Evolutionary conservation across 2,888 invertebrate genomes (phyloP).

Genomic region (Drosophila gaucha): DNA sequence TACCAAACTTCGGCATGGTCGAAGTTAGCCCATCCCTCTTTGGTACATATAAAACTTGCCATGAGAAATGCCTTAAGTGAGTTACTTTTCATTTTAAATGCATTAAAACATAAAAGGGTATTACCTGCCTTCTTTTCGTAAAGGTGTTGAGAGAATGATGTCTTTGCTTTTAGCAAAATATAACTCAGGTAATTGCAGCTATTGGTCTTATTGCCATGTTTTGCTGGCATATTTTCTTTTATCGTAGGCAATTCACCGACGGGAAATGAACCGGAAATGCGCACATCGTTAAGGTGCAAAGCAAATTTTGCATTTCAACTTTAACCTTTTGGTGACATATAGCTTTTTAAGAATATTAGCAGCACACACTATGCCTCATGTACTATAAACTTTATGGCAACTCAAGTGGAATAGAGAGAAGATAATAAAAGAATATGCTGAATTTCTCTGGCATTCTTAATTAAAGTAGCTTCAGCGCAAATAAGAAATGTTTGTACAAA

Average conservation of each 20-base stretch:
- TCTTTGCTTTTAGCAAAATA: not conserved
- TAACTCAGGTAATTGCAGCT: not conserved
- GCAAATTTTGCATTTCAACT: conserved; percentile 28
- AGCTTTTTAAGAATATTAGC: not conserved
- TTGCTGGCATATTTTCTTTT: conserved; percentile 33
- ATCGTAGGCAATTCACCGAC: conserved; percentile 43
- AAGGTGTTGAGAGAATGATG: no score
- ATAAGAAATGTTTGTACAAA: not conserved
- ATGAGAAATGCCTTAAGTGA: not conserved
- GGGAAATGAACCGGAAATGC: conserved; percentile 71
- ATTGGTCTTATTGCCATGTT: not conserved
- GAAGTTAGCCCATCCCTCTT: no score
- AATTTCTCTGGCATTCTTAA: not conserved
- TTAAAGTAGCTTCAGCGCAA: not conserved
- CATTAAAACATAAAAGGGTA: no score
- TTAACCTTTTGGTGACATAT: not conserved
- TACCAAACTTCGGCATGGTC: no score
- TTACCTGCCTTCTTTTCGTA: no score
- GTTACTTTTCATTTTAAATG: not conserved
- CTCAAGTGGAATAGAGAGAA: no score
- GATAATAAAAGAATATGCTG: no score
- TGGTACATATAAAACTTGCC: no score
- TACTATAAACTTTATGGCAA: no score
- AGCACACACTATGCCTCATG: not conserved
- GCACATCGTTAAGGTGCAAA: conserved; percentile 52